phyloP scores from a whole-genome alignment of 2,113 vertebrate species.

The Zosterops hypoxanthus region DNA sequence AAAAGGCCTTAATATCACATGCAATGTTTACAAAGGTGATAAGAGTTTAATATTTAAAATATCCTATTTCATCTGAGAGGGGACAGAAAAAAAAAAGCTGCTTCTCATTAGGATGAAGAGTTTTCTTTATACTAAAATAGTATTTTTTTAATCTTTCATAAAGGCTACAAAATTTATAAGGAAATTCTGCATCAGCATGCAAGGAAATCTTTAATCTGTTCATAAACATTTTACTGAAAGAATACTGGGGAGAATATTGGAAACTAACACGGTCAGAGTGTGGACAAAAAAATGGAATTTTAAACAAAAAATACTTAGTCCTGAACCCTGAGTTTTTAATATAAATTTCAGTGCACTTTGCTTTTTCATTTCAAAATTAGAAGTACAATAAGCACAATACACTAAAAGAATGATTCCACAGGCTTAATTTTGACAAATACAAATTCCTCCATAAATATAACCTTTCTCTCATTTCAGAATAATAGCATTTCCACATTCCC shows the following conservation, averaged over 20 bases:
- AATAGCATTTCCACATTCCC: conserved; percentile 32
- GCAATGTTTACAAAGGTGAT: conserved; percentile 14
- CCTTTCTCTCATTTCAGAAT: conserved; percentile 44
- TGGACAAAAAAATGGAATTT: background rate
- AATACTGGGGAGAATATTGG: background rate
- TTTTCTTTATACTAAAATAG: conserved; percentile 22
- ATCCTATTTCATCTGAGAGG: background rate
- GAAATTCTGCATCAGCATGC: background rate
- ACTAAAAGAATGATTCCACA: conserved; percentile 18
- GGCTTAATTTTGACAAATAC: conserved; percentile 65
- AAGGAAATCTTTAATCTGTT: background rate
- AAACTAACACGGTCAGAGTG: background rate
- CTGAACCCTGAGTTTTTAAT: background rate
- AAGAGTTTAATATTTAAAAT: conserved; percentile 50
- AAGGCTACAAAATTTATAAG: background rate
- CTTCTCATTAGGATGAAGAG: background rate
- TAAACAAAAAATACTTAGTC: background rate
- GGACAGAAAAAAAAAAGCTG: background rate
- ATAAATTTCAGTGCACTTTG: background rate
- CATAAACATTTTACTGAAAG: background rate
- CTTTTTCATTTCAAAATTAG: background rate
- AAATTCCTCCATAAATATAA: conserved; percentile 61
- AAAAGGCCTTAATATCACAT: conserved; percentile 35
- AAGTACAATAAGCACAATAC: background rate
- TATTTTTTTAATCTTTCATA: background rate